A percentile compares a stretch with the other conserved stretches of the same genome.
phyloP scores from a whole-genome alignment of 2,797 vertebrate species.

The Poecilia picta region DNA sequence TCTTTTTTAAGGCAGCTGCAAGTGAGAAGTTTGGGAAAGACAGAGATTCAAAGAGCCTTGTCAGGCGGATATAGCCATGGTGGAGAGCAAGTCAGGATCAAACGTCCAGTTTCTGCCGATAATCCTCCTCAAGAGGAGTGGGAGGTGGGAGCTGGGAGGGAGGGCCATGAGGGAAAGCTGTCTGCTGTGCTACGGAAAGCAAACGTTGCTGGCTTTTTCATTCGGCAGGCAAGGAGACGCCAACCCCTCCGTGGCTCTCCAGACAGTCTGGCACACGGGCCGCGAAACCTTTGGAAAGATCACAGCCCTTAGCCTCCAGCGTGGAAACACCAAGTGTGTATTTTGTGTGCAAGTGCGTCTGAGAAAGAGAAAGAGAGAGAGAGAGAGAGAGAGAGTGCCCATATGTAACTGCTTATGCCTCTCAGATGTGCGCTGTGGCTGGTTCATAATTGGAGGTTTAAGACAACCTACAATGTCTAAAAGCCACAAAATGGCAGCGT shows the following conservation, averaged over 20 bases:
- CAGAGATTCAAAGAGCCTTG: slow-evolving; percentile 61
- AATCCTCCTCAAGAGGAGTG: slow-evolving; percentile 60
- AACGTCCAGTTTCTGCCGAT: slow-evolving; percentile 65
- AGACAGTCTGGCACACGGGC: slow-evolving; percentile 75
- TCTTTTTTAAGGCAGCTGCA: slow-evolving; percentile 31
- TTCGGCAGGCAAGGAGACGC: slow-evolving; percentile 51
- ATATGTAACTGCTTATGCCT: slow-evolving; percentile 53
- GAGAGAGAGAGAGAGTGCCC: slow-evolving; percentile 7
- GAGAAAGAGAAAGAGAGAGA: slow-evolving; percentile 3
- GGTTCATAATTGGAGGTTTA: slow-evolving; percentile 54
- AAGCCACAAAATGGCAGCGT: slow-evolving; percentile 48
- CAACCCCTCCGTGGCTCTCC: slow-evolving; percentile 61
- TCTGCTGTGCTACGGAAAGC: slow-evolving; percentile 60
- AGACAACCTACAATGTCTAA: slow-evolving; percentile 39
- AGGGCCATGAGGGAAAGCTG: slow-evolving; percentile 16
- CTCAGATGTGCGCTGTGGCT: slow-evolving; percentile 45
- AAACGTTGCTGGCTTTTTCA: slow-evolving; percentile 59
- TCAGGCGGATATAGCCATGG: slow-evolving; percentile 53
- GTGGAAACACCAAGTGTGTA: slow-evolving; percentile 50
- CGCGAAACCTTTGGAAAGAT: slow-evolving; percentile 71
- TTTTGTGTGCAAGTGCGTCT: slow-evolving; percentile 25
- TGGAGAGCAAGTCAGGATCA: slow-evolving; percentile 70
- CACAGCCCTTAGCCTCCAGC: slow-evolving; percentile 68
- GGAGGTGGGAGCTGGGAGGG: not conserved
- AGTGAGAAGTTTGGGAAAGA: slow-evolving; percentile 35